Base-by-base conservation (phyloP, 2,797 vertebrate species). In the Silurus aristotelis region DNA sequence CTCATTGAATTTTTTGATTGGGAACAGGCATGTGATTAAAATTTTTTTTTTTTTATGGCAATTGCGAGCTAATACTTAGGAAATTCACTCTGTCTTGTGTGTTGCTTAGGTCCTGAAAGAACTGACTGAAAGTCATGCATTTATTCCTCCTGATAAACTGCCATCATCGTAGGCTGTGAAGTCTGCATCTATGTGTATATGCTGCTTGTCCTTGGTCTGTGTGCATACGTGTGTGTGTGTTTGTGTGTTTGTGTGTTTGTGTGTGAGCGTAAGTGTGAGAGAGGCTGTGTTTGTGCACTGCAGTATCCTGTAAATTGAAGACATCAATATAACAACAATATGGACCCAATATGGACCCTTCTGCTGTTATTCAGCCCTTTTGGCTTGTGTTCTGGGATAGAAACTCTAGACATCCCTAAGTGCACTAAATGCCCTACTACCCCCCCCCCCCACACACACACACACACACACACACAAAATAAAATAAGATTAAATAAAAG, bases 131-230 rank as follows among this genome's bases (percentile, higher is more conserved):
- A 27, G 61, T 52, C 43, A 52, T 56, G 43, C 31, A 75, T 83
- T 84, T 67, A 77, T 77, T 67, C 25, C 66, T 20, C 58, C 14
- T 38, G 63, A 77, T 84, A 43, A 84, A 84, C 61, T 67, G 48
- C 43, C 73, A 68, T 84, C 61, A 56, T 58, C 17, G 81, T 46
- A 13, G 82, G 60, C 70, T 83, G 67, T 64, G 83, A 75, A 61
- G 79, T 89, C 82, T 89, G 88, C 85, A 81, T 64, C 83, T 89
- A 56, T 85, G 87, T 87, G 83, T 61, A 84, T 89, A 67, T 87
- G 85, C 86, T 90, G 90, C 89, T 91, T 90, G 83, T 90, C 91
- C 91, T 90, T 92, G 93, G 81, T 83, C 81, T 71, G 81, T 72
- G 68, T 83, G 81, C 81, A 83, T 83, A 72, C 90, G 90, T 52